Evolutionary conservation across 2,113 vertebrate genomes (phyloP), one percentile per base, ranked within the genome.

Genomic region (Setophaga kirtlandii): DNA sequence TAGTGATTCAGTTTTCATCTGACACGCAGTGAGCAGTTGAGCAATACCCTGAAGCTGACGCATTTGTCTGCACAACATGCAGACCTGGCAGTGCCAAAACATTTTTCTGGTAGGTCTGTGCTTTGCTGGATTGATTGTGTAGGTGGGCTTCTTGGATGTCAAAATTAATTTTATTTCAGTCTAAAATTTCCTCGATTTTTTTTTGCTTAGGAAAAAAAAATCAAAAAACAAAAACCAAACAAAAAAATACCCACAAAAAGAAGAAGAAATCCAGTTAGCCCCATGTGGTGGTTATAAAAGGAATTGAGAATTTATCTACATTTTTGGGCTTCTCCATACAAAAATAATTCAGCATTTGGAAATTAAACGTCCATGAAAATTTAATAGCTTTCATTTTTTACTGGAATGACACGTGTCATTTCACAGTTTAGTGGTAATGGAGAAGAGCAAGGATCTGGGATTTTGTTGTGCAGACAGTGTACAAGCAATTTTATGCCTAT

Each of bases 301-400:
- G 15, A 79, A 30, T 22, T 49, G 17, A 37, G 37, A 91, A 41
- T 71, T 71, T 74, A 37, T 13, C 59, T 33, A 15, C 19, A 11
- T 67, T 62, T 79, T 87, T 27, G 5, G n/a, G 15, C 25, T 60
- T 37, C 12, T 56, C 27, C 16, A 2, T 37, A 50, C 31, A 41
- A 87, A 91, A 88, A 60, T 65, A 85, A 28, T 39, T 56, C 27
- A 55, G 52, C 16, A 85, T 55, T 10, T 87, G 42, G 15, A 91
- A 87, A 39, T 67, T 23, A 56, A 39, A 25, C 16, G 3, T 46
- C 42, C 62, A 31, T 49, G 50, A 50, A 85, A 83, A 50, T 70
- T 55, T 71, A 74, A 83, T 83, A 88, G 53, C 39, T 79, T 55
- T 42, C 25, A 52, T 93, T 75, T 97, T 97, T 85, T 59, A 62